These are phyloP conservation scores for Temnothorax longispinosus DNA, from an alignment of 1,140 invertebrate genomes.

Conservation along the genomic window DNA sequence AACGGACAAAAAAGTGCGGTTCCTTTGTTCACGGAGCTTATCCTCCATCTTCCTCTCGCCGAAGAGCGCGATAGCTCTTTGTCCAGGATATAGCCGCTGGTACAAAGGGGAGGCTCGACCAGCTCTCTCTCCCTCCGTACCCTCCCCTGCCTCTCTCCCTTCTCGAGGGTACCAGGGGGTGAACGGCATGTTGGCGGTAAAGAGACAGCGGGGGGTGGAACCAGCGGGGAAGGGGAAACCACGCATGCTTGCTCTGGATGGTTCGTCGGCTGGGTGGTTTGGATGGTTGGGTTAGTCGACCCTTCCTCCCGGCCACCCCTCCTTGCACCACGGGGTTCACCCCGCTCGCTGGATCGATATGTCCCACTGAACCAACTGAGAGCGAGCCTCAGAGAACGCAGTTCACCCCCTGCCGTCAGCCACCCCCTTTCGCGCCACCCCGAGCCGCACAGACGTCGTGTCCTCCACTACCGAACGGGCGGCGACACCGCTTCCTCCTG, in stretches of 20 bases:
- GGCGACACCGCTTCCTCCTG: conserved; percentile 57
- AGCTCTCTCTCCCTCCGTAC: neutral
- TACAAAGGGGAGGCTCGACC: conserved; percentile 53
- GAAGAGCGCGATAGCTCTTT: conserved; percentile 64
- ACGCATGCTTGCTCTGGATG: conserved; percentile 68
- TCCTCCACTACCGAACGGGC: conserved; percentile 45
- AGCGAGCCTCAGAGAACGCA: conserved; percentile 55
- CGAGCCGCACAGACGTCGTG: conserved; percentile 40
- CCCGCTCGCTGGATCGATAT: conserved; percentile 71
- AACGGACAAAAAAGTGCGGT: conserved; percentile 57
- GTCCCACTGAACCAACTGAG: conserved; percentile 74
- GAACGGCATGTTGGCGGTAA: conserved; percentile 48
- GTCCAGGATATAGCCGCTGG: conserved; percentile 57
- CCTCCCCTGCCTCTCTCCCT: neutral
- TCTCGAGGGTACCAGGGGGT: neutral
- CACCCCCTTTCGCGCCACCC: conserved; percentile 42
- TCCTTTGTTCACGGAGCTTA: conserved; percentile 64
- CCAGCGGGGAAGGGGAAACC: conserved; percentile 31
- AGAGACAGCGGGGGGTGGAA: conserved; percentile 27
- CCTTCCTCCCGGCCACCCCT: neutral
- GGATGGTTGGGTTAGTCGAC: conserved; percentile 65
- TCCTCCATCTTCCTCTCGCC: conserved; percentile 30
- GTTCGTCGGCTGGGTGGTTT: conserved; percentile 63
- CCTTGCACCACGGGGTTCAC: conserved; percentile 6
- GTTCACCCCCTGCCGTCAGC: conserved; percentile 37